Conservation (phyloP, 92 coral and sea anemone species). For the Blastomussa wellsi region DNA sequence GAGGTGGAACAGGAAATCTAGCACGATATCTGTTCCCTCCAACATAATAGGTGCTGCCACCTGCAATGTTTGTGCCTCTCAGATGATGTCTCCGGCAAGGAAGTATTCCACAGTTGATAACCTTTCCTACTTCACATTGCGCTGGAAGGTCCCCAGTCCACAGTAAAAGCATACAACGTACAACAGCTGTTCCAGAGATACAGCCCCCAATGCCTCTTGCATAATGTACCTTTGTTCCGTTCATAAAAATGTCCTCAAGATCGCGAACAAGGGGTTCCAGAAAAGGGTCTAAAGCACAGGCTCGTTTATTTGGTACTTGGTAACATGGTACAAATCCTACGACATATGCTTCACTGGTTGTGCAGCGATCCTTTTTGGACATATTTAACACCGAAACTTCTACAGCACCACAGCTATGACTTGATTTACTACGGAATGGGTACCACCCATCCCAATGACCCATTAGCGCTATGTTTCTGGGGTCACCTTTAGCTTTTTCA, state of each 20-base stretch:
- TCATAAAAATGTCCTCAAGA: constrained; percentile 10
- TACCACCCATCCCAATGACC: constrained; percentile 42
- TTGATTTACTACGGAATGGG: constrained; percentile 19
- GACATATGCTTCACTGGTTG: constrained; percentile 14
- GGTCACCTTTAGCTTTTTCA: constrained; percentile 16
- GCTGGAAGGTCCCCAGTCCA: constrained; percentile 52
- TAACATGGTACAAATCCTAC: constrained; percentile 32
- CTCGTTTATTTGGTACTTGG: constrained; percentile 4
- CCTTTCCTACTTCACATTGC: constrained; percentile 62
- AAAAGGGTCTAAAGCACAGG: constrained; percentile 20
- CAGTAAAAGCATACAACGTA: constrained; percentile 27
- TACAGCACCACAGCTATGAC: constrained; percentile 31
- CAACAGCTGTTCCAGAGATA: constrained; percentile 24
- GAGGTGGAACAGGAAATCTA: constrained; percentile 54
- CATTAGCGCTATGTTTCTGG: constrained; percentile 27
- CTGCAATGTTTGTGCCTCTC: constrained; percentile 38
- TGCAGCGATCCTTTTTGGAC: constrained; percentile 25
- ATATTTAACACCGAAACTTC: constrained; percentile 25
- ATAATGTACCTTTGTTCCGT: constrained; percentile 49
- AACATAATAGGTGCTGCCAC: constrained; percentile 37
- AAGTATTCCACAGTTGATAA: constrained; percentile 49
- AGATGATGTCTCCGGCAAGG: constrained; percentile 55
- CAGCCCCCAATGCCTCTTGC: constrained; percentile 24
- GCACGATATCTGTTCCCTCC: constrained; percentile 50
- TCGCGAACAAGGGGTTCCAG: constrained; percentile 17